Conservation (phyloP, 1,140 invertebrate species). For the Heliconius hewitsoni region DNA sequence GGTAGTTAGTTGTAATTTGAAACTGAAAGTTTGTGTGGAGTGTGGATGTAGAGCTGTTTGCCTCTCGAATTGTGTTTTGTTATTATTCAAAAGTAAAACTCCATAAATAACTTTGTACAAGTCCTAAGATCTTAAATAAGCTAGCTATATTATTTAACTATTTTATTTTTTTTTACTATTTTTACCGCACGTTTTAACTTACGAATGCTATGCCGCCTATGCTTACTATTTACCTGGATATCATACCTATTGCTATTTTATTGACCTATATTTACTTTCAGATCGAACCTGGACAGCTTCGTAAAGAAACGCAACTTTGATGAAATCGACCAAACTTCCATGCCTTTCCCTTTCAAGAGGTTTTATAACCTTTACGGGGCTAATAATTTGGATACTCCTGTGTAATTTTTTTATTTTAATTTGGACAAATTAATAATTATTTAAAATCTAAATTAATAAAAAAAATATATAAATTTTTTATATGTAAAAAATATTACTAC, state of each 20-base stretch:
- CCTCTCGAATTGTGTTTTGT: neutral
- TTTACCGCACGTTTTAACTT: too few species aligned
- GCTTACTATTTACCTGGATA: too few species aligned
- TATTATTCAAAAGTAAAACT: neutral
- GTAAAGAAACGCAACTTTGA: conserved; percentile 83
- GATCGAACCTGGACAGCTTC: conserved; percentile 74
- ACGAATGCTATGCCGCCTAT: too few species aligned
- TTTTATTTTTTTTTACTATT: too few species aligned
- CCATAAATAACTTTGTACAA: neutral
- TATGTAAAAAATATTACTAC: too few species aligned
- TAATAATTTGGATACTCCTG: conserved; percentile 57
- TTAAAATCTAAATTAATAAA: neutral
- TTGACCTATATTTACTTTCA: conserved; percentile 35
- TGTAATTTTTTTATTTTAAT: conserved; percentile 48
- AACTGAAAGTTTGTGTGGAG: conserved; percentile 1
- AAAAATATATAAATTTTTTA: too few species aligned
- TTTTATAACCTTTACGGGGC: conserved; percentile 60
- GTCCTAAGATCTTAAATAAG: neutral
- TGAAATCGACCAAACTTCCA: conserved; percentile 82
- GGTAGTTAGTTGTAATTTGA: conserved; percentile 23
- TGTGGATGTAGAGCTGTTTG: neutral
- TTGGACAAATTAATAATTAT: neutral
- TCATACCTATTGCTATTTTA: too few species aligned
- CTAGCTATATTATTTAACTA: too few species aligned
- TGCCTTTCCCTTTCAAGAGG: conserved; percentile 71